Base-by-base conservation (phyloP, 2,797 vertebrate species). In the Silurus lanzhouensis region DNA sequence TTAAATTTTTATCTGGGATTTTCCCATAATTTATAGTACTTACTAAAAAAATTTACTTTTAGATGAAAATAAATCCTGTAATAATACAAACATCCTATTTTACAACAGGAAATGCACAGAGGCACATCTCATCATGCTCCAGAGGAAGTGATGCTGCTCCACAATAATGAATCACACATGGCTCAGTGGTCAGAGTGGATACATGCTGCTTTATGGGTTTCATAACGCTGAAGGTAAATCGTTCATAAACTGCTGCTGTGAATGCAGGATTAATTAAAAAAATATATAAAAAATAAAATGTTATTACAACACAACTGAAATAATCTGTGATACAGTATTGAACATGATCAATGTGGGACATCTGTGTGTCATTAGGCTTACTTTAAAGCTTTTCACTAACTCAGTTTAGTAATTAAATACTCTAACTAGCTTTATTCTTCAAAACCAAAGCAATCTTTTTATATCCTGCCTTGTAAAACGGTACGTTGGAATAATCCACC, bases 131-230 rank as follows among this genome's bases (percentile, higher is more conserved):
- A 81, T 70, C 82, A 68, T 52, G 70, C 70, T 55, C 67, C 79
- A 82, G 66, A 88, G 88, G 87, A 89, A 84, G 83, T 83, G 85
- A 88, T 68, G 63, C 63, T 81, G 48, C 70, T 77, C 67, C 44
- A 78, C 82, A 72, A 88, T 80, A 77, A 89, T 81, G 81, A 77
- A 87, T 82, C 68, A 87, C 67, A 63, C 68, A 44, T 15, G 19
- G 83, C n/a, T 46, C 77, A 48, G 7, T 64, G 70, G 44, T 48
- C 82, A 60, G 61, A 80, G 81, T 76, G 77, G 57, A 84, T 27
- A 81, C 2, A 60, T 81, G 86, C 72, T 77, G 76, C 57, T 64
- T 83, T 60, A 38, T 86, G 76, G 46, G 57, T 83, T 66, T n/a
- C 82, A 46, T 83, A 77, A 81, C 15, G 31, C 44, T n/a, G 20